phyloP scores from a whole-genome alignment of 2,113 vertebrate genomes.

The Kryptolebias marmoratus region DNA sequence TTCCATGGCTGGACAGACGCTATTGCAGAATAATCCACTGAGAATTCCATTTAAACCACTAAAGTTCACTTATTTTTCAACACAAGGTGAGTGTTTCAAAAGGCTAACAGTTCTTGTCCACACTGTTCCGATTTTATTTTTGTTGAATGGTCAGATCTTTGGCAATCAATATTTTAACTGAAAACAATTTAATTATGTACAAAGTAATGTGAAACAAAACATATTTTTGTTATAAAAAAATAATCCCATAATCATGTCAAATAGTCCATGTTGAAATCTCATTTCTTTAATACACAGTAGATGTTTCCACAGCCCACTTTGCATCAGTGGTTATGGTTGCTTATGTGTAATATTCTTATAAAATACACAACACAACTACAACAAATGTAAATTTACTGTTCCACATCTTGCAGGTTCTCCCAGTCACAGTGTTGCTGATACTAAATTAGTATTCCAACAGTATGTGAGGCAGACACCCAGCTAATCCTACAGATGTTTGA shows the following conservation, averaged over 20 bases:
- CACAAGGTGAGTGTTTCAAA: conserved; percentile 10
- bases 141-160: conserved; percentile 81
- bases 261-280: conserved; percentile 18
- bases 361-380: conserved; percentile 36
- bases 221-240: conserved; percentile 38
- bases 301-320: conserved; percentile 39
- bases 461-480: conserved; percentile 15
- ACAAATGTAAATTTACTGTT: conserved; percentile 17
- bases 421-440: conserved; percentile 32
- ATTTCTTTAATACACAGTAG: conserved; percentile 33
- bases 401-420: conserved; percentile 25
- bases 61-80: conserved; percentile 17
- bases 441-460: conserved; percentile 24
- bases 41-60: conserved; percentile 21
- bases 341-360: conserved; percentile 18
- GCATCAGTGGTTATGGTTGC: conserved; percentile 43
- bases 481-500: conserved; percentile 62
- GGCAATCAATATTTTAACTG: conserved; percentile 77
- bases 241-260: conserved; percentile 27
- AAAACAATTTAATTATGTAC: conserved; percentile 53
- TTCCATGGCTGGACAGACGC: conserved; percentile 19
- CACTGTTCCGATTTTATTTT: conserved; percentile 25
- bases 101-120: conserved; percentile 17
- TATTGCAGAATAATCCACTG: conserved; percentile 2
- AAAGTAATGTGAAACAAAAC: conserved; percentile 55